Base-by-base conservation (phyloP, 1,140 invertebrate genomes). In the Megalopta genalis region DNA sequence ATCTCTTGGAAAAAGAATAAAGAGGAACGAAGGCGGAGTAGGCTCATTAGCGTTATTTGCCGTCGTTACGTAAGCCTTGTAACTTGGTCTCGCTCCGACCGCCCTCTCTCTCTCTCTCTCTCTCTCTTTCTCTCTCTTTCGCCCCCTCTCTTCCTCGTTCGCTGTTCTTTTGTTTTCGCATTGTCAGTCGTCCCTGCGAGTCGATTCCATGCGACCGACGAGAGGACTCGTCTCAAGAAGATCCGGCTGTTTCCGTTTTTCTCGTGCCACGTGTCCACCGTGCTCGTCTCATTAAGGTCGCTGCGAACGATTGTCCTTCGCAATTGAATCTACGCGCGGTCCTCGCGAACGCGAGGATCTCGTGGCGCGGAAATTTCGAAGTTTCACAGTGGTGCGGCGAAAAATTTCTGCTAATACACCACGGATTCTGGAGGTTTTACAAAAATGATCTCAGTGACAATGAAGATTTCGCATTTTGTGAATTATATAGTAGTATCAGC, bases 31-130 rank as follows among this genome's bases (percentile, higher is more conserved):
- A 90, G 88, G 85, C 86, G 81, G 83, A 89, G 89, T 89, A 89
- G 88, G 89, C 89, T 92, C 92, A 93, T 93, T 93, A 93, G 90
- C 90, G 91, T 93, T 93, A 92, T 92, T 93, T 92, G 90, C 90
- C 82, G 87, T 89, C 89, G 89, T 93, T 93, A 92, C 89, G 88
- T 93, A 93, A 93, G 88, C 87, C 88, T 46, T 46, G 83, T 18
- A 80, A 21, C 60, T 66, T 52, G 27, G 52, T 85, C 81, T 88
- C 80, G 73, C 63, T 72, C 27, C 52, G n/a, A 32, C 37, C 54
- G 16, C 25, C 60, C 49, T 69, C 32, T 39, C 3, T 25, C 10
- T 46, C 42, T 12, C 14, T 46, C 10, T 46, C 14, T 21, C 16
- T 16, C 49, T 54, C 16, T 21, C 32, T 32, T 4, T 32, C 39